Evolutionary conservation across 2,888 invertebrate genomes (phyloP).

Genomic region (Digitonthophagus gazella): DNA sequence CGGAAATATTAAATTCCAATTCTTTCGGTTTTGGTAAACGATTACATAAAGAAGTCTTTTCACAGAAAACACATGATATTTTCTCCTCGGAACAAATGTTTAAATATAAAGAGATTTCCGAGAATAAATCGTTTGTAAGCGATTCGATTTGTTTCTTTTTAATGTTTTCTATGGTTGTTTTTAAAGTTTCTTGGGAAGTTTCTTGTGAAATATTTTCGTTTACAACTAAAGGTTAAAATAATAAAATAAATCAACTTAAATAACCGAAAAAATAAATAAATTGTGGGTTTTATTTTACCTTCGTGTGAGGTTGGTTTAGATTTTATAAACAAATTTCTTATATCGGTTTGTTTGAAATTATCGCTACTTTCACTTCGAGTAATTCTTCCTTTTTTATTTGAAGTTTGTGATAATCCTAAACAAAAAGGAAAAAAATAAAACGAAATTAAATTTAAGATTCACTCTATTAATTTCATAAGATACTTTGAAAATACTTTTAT

Average conservation of each 20-base stretch:
- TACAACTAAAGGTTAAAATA: neutral
- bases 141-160: constrained; percentile 46
- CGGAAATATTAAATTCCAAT: neutral
- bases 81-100: constrained; percentile 32
- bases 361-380: constrained; percentile 34
- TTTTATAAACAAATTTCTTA: constrained; percentile 57
- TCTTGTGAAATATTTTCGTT: neutral
- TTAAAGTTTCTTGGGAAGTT: neutral
- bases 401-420: neutral
- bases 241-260: too few relatives aligned
- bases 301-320: constrained; percentile 52
- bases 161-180: constrained; percentile 14
- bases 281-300: constrained; percentile 37
- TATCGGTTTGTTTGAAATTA: constrained; percentile 56
- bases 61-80: constrained; percentile 52
- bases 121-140: constrained; percentile 53
- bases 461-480: too few relatives aligned
- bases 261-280: neutral
- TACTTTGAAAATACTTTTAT: too few relatives aligned
- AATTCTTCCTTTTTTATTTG: constrained; percentile 28
- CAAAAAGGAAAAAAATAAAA: constrained; percentile 16
- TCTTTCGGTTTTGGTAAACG: constrained; percentile 22
- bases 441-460: constrained; percentile 6
- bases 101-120: constrained; percentile 47
- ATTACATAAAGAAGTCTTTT: constrained; percentile 51